Conservation (phyloP, 2,888 invertebrate species). For the Poecilus cupreus region DNA sequence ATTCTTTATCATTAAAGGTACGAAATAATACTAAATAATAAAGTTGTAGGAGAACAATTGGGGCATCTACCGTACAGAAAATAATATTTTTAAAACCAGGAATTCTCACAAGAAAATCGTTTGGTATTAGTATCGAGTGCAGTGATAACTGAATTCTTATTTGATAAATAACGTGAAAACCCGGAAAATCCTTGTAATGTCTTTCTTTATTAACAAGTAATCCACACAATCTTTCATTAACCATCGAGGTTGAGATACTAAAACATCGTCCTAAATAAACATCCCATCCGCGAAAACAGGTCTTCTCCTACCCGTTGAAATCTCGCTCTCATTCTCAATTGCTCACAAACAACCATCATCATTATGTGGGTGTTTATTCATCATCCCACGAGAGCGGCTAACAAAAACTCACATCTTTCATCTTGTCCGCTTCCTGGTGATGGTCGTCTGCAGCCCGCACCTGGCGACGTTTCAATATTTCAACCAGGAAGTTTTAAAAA, state of each 20-base stretch:
- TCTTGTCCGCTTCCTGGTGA: neutral
- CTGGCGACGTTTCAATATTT: conserved; percentile 13
- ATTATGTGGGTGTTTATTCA: conserved; percentile 7
- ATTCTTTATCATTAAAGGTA: no score
- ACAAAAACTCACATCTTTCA: neutral
- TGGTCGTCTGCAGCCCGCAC: neutral
- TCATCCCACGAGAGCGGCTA: neutral
- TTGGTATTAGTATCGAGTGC: no score
- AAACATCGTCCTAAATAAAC: conserved; percentile 1
- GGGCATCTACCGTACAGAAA: no score
- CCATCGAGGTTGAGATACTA: no score
- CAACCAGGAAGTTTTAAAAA: conserved; percentile 24
- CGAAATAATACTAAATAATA: no score
- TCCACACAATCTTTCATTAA: conserved; percentile 13
- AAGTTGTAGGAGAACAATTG: no score
- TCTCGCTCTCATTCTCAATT: conserved; percentile 3
- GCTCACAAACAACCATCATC: conserved; percentile 21
- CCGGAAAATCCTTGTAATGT: conserved; percentile 2
- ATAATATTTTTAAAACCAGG: no score
- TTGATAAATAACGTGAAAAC: no score
- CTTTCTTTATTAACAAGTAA: neutral
- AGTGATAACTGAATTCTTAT: no score
- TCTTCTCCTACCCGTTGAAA: neutral
- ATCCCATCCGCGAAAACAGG: neutral
- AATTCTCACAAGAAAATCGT: no score